These are phyloP conservation scores for Rhizomys pruinosus DNA, from an alignment of 2,113 vertebrate genomes.

Conservation along the genomic window DNA sequence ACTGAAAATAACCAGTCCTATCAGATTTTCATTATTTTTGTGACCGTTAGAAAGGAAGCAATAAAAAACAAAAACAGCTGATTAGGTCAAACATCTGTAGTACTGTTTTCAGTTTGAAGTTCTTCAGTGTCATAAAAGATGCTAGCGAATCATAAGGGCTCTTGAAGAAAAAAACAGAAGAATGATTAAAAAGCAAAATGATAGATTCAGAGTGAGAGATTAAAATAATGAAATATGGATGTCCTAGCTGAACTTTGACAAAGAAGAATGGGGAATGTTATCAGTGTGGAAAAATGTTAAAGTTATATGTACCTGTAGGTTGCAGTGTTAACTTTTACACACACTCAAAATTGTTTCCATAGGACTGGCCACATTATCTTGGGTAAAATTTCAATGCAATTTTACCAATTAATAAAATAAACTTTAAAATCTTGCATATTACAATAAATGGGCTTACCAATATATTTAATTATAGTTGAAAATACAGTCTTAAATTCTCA, in stretches of 20 bases:
- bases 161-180: slow-evolving; percentile 38
- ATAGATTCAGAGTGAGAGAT: slow-evolving; percentile 32
- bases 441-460: not conserved
- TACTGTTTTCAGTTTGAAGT: slow-evolving; percentile 45
- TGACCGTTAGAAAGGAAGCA: slow-evolving; percentile 56
- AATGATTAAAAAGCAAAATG: slow-evolving; percentile 44
- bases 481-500: not conserved
- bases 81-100: slow-evolving; percentile 47
- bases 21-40: slow-evolving; percentile 9
- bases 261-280: not conserved
- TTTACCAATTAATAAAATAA: not conserved
- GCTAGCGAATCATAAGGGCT: slow-evolving; percentile 29
- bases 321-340: not conserved
- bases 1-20: not conserved
- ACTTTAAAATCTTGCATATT: not conserved
- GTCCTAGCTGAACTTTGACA: not conserved
- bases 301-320: not conserved
- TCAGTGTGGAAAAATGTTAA: slow-evolving; percentile 3
- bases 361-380: not conserved
- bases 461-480: not conserved
- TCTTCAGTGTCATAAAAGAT: slow-evolving; percentile 35
- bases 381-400: not conserved
- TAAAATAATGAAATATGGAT: slow-evolving; percentile 48
- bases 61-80: slow-evolving; percentile 33
- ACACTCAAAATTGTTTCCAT: not conserved